Evolutionary conservation across 1,140 invertebrate species (phyloP), one percentile per base, ranked within the genome.

Genomic region (Leptinotarsa texana): DNA sequence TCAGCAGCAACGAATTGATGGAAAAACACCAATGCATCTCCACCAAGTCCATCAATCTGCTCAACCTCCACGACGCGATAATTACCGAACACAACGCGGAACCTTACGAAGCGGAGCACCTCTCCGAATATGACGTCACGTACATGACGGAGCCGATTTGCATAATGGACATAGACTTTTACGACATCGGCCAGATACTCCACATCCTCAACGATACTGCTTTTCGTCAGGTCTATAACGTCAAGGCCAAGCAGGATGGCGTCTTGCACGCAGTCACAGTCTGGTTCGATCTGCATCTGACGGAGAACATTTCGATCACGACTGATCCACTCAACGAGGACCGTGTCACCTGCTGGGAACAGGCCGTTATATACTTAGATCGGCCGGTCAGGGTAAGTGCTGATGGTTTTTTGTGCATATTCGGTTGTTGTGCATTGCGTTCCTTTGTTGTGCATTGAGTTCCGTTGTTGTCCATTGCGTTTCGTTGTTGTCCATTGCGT

Each of bases 261-360:
- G 84, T 79, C 84, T 87, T 82, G 18, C 79, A 71, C 83, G 57
- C 76, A 78, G 85, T 93, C 61, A 88, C 90, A 47, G 87, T 91
- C 13, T 94, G 91, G 91, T 95, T 94, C 85, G 90, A 92, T 81
- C 86, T 95, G 68, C 83, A 91, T 82, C 85, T 95, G n/a, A 90
- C 92, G 80, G 88, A 92, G 18, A 87, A 89, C 62, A 88, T 90
- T 27, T 87, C 82, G 3, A 85, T 94, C 49, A 89, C 87, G 42
- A 88, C 86, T 21, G 82, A 89, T 80, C 88, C 88, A 4, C 81
- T 76, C 68, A 81, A 88, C 15, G 85, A 86, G 5, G 86, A 86
- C 13, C 81, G 85, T 71, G 86, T 87, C 27, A 89, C 88, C 75
- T 93, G 93, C 80, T 95, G 93, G 93, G 92, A 95, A 82, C 91